These are phyloP conservation scores for Martes martes DNA, from an alignment of 2,113 vertebrate species.

Conservation along the genomic window DNA sequence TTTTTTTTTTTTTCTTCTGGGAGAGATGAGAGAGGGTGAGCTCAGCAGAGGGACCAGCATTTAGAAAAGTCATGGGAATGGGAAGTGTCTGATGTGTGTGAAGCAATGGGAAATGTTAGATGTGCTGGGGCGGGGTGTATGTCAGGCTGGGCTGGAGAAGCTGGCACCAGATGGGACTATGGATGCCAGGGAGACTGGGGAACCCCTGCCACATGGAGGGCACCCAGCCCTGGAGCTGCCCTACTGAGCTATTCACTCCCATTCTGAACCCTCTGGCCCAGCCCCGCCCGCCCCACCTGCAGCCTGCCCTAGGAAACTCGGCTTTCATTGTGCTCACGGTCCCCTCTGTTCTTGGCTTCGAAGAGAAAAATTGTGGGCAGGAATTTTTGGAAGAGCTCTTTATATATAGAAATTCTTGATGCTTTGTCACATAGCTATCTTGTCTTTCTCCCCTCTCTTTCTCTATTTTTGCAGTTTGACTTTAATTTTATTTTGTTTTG, in stretches of 20 bases:
- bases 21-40: neutral
- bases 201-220: conserved; percentile 42
- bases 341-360: neutral
- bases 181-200: conserved; percentile 27
- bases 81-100: neutral
- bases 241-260: neutral
- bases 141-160: neutral
- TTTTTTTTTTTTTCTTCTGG: neutral
- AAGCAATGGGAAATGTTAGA: neutral
- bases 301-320: neutral
- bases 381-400: conserved; percentile 26
- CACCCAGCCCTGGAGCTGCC: neutral
- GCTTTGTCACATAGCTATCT: neutral
- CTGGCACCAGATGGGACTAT: neutral
- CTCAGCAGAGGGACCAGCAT: neutral
- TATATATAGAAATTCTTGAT: neutral
- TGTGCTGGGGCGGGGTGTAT: neutral
- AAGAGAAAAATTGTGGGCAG: neutral
- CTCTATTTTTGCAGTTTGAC: neutral
- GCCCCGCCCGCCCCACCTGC: neutral
- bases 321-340: neutral
- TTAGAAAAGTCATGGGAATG: neutral
- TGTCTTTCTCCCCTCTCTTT: neutral
- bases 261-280: neutral
- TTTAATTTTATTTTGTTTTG: neutral